Evolutionary conservation across 2,797 vertebrate species (phyloP).

Genomic region (Geotrypetes seraphini): DNA sequence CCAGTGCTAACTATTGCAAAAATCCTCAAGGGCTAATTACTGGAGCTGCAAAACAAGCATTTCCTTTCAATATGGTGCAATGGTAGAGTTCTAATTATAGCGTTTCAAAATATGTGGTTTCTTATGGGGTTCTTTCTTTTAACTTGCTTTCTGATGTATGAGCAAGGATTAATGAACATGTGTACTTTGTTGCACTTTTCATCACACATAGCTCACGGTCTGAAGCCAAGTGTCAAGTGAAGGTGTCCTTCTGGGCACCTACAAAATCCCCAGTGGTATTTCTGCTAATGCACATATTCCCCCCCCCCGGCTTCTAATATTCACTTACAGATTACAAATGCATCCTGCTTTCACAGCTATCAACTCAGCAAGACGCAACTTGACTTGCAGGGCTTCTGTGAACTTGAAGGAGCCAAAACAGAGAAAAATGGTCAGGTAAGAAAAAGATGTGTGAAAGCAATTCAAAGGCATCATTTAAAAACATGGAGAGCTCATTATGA

Average conservation of each 20-base stretch:
- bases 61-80: slow-evolving; percentile 34
- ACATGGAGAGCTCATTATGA: slow-evolving; percentile 31
- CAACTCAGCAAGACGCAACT: slow-evolving; percentile 33
- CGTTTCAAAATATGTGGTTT: slow-evolving; percentile 30
- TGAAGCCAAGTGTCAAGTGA: too few species aligned
- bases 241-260: too few species aligned
- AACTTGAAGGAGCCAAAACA: slow-evolving; percentile 38
- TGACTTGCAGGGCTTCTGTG: slow-evolving; percentile 43
- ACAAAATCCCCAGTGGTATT: too few species aligned
- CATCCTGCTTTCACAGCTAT: slow-evolving; percentile 34
- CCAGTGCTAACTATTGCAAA: slow-evolving; percentile 43
- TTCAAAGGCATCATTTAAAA: slow-evolving; percentile 42
- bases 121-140: too few species aligned
- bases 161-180: too few species aligned
- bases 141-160: too few species aligned
- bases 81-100: slow-evolving; percentile 34
- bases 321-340: too few species aligned
- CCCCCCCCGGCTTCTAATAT: too few species aligned
- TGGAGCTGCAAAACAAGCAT: slow-evolving; percentile 51
- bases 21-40: slow-evolving; percentile 68
- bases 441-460: slow-evolving; percentile 33
- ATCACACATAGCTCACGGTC: too few species aligned
- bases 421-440: slow-evolving; percentile 38
- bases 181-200: too few species aligned
- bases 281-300: too few species aligned